phyloP scores from a whole-genome alignment of 92 coral and sea anemone genomes.

The Anthopleura xanthogrammica region DNA sequence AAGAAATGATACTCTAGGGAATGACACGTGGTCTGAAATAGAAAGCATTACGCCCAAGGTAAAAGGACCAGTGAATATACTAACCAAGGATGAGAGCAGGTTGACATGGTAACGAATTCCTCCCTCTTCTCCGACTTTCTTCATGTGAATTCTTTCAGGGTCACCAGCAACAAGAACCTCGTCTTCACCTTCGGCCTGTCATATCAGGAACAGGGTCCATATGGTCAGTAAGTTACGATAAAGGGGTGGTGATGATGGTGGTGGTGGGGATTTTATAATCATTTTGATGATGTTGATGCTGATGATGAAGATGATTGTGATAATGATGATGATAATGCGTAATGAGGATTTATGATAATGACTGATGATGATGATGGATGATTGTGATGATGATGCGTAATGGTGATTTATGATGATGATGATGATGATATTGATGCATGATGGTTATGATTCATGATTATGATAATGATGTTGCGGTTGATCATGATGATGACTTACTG shows the following conservation, averaged over 20 bases:
- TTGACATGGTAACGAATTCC: constrained; percentile 89
- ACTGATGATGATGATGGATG: not conserved
- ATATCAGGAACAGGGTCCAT: not conserved
- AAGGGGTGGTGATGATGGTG: not conserved
- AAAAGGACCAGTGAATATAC: not conserved
- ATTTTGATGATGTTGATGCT: not conserved
- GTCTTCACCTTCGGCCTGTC: constrained; percentile 83
- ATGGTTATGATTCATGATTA: not conserved
- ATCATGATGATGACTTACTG: constrained; percentile 54
- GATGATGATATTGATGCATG: not conserved
- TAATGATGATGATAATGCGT: not conserved
- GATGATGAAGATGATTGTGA: not conserved
- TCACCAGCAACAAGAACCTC: constrained; percentile 91
- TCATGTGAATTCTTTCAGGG: constrained; percentile 83
- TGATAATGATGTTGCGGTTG: not conserved
- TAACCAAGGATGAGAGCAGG: constrained; percentile 75
- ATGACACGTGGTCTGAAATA: too few species aligned
- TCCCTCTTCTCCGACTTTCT: constrained; percentile 73
- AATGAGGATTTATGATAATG: not conserved
- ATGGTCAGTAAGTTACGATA: not conserved
- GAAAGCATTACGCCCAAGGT: too few species aligned
- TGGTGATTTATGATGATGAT: not conserved
- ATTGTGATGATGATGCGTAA: not conserved
- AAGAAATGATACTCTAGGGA: too few species aligned
- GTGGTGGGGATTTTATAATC: not conserved